phyloP scores from a whole-genome alignment of 2,888 invertebrate genomes.

The Hecatera dysodea region DNA sequence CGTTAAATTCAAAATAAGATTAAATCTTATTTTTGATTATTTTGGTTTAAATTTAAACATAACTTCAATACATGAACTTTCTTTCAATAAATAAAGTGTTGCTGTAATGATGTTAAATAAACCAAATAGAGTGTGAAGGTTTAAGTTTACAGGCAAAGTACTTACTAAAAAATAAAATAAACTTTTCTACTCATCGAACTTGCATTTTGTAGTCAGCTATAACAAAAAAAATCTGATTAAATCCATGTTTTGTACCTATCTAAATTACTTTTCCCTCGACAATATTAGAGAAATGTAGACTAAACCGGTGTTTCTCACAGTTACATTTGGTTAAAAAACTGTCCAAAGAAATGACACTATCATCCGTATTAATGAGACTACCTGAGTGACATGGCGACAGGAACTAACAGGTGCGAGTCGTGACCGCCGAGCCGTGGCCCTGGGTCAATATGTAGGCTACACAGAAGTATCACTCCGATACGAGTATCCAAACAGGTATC shows the following conservation, averaged over 20 bases:
- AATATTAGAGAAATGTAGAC: not conserved
- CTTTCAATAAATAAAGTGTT: not conserved
- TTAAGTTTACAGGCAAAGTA: not conserved
- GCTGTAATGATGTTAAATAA: not conserved
- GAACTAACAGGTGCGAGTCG: slow-evolving; percentile 58
- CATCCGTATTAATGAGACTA: slow-evolving; percentile 48
- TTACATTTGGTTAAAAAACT: slow-evolving; percentile 27
- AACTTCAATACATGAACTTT: too few relatives aligned
- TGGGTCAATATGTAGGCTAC: not conserved
- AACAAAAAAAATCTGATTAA: not conserved
- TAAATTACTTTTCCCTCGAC: not conserved
- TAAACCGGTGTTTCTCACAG: not conserved
- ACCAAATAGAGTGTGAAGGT: too few relatives aligned
- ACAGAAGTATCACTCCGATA: slow-evolving; percentile 27
- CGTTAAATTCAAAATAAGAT: not conserved
- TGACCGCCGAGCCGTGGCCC: slow-evolving; percentile 38
- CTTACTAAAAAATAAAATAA: not conserved
- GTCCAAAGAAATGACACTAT: slow-evolving; percentile 38
- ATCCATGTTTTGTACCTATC: not conserved
- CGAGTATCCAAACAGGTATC: too few relatives aligned
- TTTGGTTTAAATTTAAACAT: not conserved
- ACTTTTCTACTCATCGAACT: not conserved
- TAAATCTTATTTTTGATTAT: slow-evolving; percentile 5
- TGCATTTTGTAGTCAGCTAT: not conserved
- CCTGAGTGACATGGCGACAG: slow-evolving; percentile 53